Conservation (phyloP, 2,888 invertebrate species). For the Trilocha varians region DNA sequence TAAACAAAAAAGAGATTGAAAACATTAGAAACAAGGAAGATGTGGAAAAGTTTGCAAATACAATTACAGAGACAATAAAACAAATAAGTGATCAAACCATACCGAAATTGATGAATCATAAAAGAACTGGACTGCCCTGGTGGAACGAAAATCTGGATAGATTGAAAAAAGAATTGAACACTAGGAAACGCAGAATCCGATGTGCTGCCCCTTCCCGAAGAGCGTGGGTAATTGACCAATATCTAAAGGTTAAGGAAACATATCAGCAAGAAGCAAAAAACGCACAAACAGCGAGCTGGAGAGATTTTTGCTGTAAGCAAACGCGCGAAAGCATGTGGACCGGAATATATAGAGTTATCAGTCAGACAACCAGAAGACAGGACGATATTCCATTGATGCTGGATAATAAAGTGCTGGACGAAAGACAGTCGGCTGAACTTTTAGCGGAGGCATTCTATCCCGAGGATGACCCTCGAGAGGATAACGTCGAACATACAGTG, state of each 20-base stretch:
- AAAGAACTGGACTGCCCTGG: constrained; percentile 4
- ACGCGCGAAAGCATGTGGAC: constrained; percentile 10
- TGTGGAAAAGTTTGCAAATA: too few species aligned
- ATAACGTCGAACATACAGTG: neutral
- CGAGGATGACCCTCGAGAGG: neutral
- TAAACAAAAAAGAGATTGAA: neutral
- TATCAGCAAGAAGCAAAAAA: neutral
- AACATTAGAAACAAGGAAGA: neutral
- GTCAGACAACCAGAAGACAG: constrained; percentile 1
- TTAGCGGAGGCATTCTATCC: constrained; percentile 7
- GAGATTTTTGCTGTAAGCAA: constrained; percentile 10
- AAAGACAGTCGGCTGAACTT: neutral
- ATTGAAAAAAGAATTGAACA: neutral
- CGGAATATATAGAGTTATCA: constrained; percentile 4
- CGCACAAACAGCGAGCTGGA: constrained; percentile 7
- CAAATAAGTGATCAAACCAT: too few species aligned
- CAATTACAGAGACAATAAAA: too few species aligned
- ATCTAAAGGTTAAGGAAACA: constrained; percentile 3
- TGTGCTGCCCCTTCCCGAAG: constrained; percentile 2
- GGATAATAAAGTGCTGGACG: constrained; percentile 3
- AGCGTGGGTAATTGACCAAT: constrained; percentile 3
- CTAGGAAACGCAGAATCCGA: neutral
- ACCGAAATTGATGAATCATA: too few species aligned
- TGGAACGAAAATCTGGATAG: constrained; percentile 2
- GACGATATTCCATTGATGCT: neutral